Evolutionary conservation across 1,140 invertebrate genomes (phyloP).

Genomic region (Plectrocnemia conspersa): DNA sequence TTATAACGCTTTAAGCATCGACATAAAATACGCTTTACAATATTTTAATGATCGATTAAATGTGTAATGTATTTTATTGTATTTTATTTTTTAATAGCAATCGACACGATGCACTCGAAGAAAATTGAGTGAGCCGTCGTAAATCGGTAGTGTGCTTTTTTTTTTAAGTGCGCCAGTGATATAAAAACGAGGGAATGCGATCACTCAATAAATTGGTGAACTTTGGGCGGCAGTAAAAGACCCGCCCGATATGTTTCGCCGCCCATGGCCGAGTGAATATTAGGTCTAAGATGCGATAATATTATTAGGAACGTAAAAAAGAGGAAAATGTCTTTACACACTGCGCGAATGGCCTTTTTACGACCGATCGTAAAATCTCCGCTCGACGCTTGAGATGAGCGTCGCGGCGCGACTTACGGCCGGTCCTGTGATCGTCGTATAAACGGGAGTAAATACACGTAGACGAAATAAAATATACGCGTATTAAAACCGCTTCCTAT

Average conservation of each 20-base stretch:
- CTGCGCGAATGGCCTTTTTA: slow-evolving; percentile 35
- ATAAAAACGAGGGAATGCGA: background rate
- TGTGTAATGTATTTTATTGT: too few relatives aligned
- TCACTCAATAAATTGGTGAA: slow-evolving; percentile 29
- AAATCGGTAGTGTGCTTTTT: too few relatives aligned
- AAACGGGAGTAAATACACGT: slow-evolving; percentile 3
- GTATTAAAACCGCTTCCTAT: too few relatives aligned
- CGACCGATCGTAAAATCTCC: slow-evolving; percentile 34
- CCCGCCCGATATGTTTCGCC: slow-evolving; percentile 31
- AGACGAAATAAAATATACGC: background rate
- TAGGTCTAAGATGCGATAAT: slow-evolving; percentile 33
- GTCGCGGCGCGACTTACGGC: slow-evolving; percentile 21
- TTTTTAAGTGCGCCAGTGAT: background rate
- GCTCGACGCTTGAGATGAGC: slow-evolving; percentile 25
- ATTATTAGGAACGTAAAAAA: slow-evolving; percentile 34
- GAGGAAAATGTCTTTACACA: slow-evolving; percentile 34
- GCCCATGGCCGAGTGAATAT: slow-evolving; percentile 34
- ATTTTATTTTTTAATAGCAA: too few relatives aligned
- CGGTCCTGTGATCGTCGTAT: slow-evolving; percentile 21
- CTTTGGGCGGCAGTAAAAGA: slow-evolving; percentile 26
- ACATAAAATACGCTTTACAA: too few relatives aligned
- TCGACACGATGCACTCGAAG: too few relatives aligned
- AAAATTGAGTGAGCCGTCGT: too few relatives aligned
- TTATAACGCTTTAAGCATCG: too few relatives aligned
- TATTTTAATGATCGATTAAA: too few relatives aligned